These are phyloP conservation scores for Tupaia tana DNA, from an alignment of 2,113 vertebrate species.

Conservation along the genomic window DNA sequence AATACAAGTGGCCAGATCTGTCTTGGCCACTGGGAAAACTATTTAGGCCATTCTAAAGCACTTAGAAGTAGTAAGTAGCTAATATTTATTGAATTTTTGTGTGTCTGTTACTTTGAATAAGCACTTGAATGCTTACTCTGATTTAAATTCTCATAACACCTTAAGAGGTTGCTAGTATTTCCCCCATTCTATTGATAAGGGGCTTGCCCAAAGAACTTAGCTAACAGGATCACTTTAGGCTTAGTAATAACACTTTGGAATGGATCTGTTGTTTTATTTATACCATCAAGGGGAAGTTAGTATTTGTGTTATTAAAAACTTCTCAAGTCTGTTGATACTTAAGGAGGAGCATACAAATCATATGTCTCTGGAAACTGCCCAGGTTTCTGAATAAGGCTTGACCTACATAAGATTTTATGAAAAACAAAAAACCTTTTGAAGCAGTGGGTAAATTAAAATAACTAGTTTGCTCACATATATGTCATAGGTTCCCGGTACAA, in stretches of 20 bases:
- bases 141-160: background rate
- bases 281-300: background rate
- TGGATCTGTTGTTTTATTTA: background rate
- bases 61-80: background rate
- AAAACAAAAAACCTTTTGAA: background rate
- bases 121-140: conserved; percentile 26
- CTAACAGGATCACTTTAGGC: background rate
- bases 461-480: background rate
- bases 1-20: background rate
- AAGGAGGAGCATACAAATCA: background rate
- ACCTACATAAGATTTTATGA: background rate
- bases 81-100: background rate
- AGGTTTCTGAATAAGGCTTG: background rate
- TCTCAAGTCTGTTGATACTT: background rate
- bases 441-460: background rate
- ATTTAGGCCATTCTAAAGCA: background rate
- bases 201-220: background rate
- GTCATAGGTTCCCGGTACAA: background rate
- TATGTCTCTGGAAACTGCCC: background rate
- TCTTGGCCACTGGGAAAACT: background rate
- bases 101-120: background rate
- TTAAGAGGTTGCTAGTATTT: background rate
- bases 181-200: background rate
- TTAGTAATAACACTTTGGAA: background rate
- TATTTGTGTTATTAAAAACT: conserved; percentile 7